phyloP scores from a whole-genome alignment of 64 coral and sea anemone species.

The Montipora efflorescens region DNA sequence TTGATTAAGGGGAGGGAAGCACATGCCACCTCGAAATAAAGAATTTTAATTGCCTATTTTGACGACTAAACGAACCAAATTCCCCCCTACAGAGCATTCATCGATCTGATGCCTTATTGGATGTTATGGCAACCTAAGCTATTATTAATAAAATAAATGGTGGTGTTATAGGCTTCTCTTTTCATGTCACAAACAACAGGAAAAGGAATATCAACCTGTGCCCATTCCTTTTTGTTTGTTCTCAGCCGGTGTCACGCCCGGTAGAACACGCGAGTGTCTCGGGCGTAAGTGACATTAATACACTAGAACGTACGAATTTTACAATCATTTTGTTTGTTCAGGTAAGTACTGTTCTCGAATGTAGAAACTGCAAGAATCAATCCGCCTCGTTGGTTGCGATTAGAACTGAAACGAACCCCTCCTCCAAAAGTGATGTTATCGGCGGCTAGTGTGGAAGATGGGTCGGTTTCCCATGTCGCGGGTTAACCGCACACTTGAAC shows the following conservation, averaged over 20 bases:
- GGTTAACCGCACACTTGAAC: conserved; percentile 57
- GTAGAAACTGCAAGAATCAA: neutral
- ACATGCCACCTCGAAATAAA: conserved; percentile 86
- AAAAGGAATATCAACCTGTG: conserved; percentile 32
- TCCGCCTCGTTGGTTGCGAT: conserved; percentile 23
- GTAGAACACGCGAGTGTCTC: conserved; percentile 9
- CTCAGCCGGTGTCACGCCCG: conserved; percentile 12
- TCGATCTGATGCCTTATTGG: conserved; percentile 81
- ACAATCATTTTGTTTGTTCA: neutral
- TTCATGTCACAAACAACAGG: conserved; percentile 42
- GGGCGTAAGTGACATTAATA: neutral
- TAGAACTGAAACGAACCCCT: conserved; percentile 19
- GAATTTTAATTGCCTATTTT: conserved; percentile 99
- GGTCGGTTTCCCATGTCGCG: conserved; percentile 12
- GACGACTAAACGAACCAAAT: conserved; percentile 91
- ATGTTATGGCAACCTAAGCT: conserved; percentile 49
- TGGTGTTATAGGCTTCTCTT: conserved; percentile 59
- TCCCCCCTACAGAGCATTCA: conserved; percentile 79
- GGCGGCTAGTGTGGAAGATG: neutral
- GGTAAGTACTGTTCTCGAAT: neutral
- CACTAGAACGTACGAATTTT: conserved; percentile 6
- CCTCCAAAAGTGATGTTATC: conserved; percentile 35
- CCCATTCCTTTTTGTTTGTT: conserved; percentile 39
- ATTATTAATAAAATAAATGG: conserved; percentile 70
- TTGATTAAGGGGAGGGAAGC: conserved; percentile 96